These are phyloP conservation scores for Phortica variegata DNA, from an alignment of 1,140 invertebrate genomes.

Conservation along the genomic window DNA sequence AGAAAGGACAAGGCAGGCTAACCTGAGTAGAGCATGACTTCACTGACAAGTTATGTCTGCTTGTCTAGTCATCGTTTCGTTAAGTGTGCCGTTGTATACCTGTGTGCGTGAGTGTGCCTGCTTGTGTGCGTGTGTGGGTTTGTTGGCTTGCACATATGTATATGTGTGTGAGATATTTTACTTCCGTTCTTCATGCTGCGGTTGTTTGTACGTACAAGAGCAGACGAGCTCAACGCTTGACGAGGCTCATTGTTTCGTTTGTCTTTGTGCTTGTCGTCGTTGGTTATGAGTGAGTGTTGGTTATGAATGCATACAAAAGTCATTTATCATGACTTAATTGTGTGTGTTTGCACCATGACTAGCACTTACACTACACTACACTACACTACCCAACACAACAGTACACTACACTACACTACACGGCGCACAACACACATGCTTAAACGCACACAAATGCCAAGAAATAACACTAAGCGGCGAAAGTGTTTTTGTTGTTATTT, in stretches of 20 bases:
- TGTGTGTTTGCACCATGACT: conserved; percentile 29
- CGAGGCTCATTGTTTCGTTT: conserved; percentile 54
- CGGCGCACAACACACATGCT: too few species aligned
- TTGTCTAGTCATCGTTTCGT: conserved; percentile 49
- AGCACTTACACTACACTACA: too few species aligned
- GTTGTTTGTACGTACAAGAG: not conserved
- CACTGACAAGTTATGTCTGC: conserved; percentile 12
- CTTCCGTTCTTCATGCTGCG: conserved; percentile 29
- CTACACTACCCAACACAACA: too few species aligned
- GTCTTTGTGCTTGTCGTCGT: conserved; percentile 24
- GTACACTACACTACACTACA: too few species aligned
- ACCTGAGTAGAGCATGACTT: too few species aligned
- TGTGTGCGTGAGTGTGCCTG: conserved; percentile 9
- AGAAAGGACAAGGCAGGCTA: too few species aligned
- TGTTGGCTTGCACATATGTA: conserved; percentile 17
- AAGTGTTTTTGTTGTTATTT: too few species aligned
- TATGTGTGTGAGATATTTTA: conserved; percentile 24
- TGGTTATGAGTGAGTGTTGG: conserved; percentile 41
- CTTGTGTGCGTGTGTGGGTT: not conserved
- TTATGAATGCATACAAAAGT: conserved; percentile 51
- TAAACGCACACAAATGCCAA: too few species aligned
- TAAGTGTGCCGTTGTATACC: conserved; percentile 29
- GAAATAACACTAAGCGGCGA: too few species aligned
- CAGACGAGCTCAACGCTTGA: conserved; percentile 41
- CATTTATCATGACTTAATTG: conserved; percentile 52